Evolutionary conservation across 2,888 invertebrate species (phyloP), one percentile per base, ranked within the genome.

Genomic region (Exocentrus adspersus): DNA sequence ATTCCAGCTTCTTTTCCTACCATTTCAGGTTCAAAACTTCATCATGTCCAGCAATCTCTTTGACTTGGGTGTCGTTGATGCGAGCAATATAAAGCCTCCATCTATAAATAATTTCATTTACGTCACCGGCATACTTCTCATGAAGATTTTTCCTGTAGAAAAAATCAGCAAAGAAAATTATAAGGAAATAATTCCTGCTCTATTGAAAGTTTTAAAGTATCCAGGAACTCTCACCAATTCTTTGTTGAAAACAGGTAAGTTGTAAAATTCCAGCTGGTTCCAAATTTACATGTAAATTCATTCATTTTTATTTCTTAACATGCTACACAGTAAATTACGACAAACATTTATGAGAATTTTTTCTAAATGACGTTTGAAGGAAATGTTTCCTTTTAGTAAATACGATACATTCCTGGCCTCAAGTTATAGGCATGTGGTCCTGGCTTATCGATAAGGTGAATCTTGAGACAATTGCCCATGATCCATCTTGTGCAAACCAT

Each of bases 361-460:
- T 28, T 21, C 3, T 51, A 10, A 19, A 21, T 28, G n/a, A 28
- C 10, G 12, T 28, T 51, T 10, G n/a, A 24, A 6, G 5, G 2
- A 4, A 16, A 4, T 2, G 6, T 41, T 45, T 45, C 14, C 9
- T 60, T 53, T 32, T n/a, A 65, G 65, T 65, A 2, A 67, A 67
- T 41, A 67, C 67, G 21, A 64, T 64, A 50, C 56, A 61, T 42
- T 59, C 59, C 3, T 67, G 67, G 67, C 64, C 67, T 4, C 67
- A 67, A 59, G 64, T 67, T 0, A 54, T 67, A 9, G 64, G 61
- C 6, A 58, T 67, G 61, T 61, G 60, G 46, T 61, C 61, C 7
- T 67, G 63, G 61, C 32, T 67, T 0, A 56, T 64, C 19, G 64
- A 67, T 17, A 67, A 60, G 43, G 58, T 67, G 0, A 46, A 60